A percentile compares a stretch with the other conserved stretches of the same genome.
phyloP scores from a whole-genome alignment of 37 sponge, comb jelly and placozoan species.

The Ephydatia muelleri region DNA sequence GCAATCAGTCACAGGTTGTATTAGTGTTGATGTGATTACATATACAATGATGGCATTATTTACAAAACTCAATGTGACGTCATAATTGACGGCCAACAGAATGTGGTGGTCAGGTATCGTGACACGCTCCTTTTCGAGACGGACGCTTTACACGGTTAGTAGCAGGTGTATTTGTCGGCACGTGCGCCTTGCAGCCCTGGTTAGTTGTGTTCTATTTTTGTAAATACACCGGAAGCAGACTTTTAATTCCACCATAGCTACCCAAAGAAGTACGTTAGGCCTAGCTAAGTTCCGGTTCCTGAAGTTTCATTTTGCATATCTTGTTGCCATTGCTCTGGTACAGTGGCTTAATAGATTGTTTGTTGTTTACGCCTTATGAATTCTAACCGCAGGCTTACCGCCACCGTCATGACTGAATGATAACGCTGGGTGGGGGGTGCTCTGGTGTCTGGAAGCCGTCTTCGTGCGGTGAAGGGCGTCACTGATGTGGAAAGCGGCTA shows the following conservation, averaged over 20 bases:
- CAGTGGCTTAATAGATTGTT: no score
- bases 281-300: no score
- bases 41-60: no score
- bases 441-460: constrained; percentile 3
- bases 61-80: no score
- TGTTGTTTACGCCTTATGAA: neutral
- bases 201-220: neutral
- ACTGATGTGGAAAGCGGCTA: neutral
- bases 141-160: neutral
- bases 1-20: no score
- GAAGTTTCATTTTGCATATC: no score
- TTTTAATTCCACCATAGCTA: neutral
- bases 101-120: neutral
- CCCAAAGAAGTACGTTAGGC: neutral
- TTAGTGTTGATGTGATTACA: no score
- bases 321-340: no score
- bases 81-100: neutral
- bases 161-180: neutral
- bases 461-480: constrained; percentile 8
- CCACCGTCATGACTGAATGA: neutral
- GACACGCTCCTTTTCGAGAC: neutral
- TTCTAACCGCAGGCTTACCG: neutral
- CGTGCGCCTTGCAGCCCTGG: neutral
- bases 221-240: neutral
- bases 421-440: constrained; percentile 4